Conservation (phyloP, 2,888 invertebrate species). For the Cremastinae sp. region DNA sequence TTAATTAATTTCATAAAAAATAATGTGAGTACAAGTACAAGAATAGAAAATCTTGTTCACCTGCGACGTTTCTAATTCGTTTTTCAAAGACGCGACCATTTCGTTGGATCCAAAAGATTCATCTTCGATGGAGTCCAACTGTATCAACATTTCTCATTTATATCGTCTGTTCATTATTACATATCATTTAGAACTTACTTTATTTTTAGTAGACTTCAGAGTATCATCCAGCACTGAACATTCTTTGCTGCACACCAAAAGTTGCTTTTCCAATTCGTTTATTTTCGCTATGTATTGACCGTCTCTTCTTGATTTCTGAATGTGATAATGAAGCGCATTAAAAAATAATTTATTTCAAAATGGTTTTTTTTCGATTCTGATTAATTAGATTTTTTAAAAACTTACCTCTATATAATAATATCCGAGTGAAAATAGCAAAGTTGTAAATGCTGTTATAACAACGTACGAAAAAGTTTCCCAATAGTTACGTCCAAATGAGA, state of each 20-base stretch:
- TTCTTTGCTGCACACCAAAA: constrained; percentile 83
- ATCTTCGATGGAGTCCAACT: constrained; percentile 85
- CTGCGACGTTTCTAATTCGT: constrained; percentile 83
- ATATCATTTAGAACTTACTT: constrained; percentile 68
- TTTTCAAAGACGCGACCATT: constrained; percentile 85
- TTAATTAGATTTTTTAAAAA: constrained; percentile 28
- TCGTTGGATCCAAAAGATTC: constrained; percentile 88
- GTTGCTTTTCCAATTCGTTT: constrained; percentile 84
- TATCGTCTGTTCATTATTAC: neutral
- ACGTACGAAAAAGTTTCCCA: constrained; percentile 82
- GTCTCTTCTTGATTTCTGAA: constrained; percentile 85
- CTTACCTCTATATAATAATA: constrained; percentile 87
- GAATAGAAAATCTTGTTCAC: constrained; percentile 66
- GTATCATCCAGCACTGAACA: constrained; percentile 82
- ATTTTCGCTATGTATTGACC: constrained; percentile 86
- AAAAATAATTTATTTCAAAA: constrained; percentile 34
- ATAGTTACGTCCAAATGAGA: constrained; percentile 68
- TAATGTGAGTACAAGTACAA: neutral
- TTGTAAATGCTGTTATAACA: constrained; percentile 86
- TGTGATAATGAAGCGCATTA: too few relatives aligned
- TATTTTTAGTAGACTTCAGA: constrained; percentile 75
- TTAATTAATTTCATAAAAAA: neutral
- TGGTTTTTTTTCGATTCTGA: neutral
- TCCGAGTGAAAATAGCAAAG: constrained; percentile 87
- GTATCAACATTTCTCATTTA: constrained; percentile 37